phyloP scores from a whole-genome alignment of 2,888 invertebrate species.

The Gari tellinella region DNA sequence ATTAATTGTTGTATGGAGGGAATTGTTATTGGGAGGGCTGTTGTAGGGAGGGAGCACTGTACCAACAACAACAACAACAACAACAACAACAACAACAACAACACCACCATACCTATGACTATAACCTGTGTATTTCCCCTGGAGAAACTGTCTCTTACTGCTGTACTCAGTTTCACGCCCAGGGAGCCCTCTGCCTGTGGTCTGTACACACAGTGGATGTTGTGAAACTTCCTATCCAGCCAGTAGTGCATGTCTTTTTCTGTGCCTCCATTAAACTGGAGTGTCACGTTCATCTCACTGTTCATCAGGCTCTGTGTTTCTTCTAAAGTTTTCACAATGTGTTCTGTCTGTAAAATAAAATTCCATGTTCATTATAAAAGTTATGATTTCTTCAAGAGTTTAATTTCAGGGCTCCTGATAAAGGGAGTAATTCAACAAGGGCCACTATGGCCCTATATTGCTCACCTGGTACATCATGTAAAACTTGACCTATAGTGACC shows the following conservation, averaged over 20 bases:
- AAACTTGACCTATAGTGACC: too few species aligned
- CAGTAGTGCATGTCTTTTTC: conserved; percentile 62
- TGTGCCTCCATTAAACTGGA: conserved; percentile 66
- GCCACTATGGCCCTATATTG: too few species aligned
- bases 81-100: background rate
- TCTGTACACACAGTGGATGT: conserved; percentile 39
- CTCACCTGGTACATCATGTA: too few species aligned
- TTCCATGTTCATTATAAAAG: too few species aligned
- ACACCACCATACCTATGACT: conserved; percentile 61
- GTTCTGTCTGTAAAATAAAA: conserved; percentile 64
- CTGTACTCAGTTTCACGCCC: conserved; percentile 62
- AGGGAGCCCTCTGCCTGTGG: conserved; percentile 58
- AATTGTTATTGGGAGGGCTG: too few species aligned
- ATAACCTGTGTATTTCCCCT: conserved; percentile 60
- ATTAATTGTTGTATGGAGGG: too few species aligned
- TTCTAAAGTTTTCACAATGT: conserved; percentile 57
- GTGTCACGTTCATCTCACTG: conserved; percentile 42
- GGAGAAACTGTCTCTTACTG: conserved; percentile 56
- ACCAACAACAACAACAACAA: too few species aligned
- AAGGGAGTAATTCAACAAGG: too few species aligned
- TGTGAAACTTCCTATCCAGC: conserved; percentile 52
- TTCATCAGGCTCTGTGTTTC: conserved; percentile 4
- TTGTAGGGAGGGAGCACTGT: too few species aligned
- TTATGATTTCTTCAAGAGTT: too few species aligned
- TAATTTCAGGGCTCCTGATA: too few species aligned